These are phyloP conservation scores for Erythrolamprus reginae DNA, from an alignment of 2,113 vertebrate species.

Conservation along the genomic window DNA sequence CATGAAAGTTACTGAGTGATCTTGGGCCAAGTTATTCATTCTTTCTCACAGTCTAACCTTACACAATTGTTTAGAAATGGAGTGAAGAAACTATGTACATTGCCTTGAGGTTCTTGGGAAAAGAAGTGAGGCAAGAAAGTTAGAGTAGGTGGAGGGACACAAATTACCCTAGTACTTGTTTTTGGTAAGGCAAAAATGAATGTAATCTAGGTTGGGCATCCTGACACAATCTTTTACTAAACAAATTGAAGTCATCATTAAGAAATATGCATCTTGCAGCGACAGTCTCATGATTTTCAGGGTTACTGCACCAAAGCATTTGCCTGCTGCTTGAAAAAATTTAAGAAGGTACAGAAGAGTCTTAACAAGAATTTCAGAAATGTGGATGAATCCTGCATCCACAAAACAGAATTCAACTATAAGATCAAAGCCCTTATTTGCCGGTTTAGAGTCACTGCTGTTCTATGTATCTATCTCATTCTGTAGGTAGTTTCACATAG, in stretches of 20 bases:
- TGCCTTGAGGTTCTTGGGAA: background rate
- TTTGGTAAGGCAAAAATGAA: background rate
- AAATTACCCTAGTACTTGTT: background rate
- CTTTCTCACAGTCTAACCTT: background rate
- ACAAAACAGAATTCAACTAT: background rate
- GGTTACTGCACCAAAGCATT: background rate
- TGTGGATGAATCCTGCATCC: background rate
- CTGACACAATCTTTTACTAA: background rate
- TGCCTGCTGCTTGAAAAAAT: background rate
- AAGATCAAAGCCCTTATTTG: background rate
- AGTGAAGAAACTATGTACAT: background rate
- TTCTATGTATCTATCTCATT: background rate
- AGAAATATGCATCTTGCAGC: background rate
- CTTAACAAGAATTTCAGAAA: background rate
- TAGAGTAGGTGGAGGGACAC: background rate
- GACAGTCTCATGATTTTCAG: background rate
- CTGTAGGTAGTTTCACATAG: background rate
- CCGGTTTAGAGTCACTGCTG: background rate
- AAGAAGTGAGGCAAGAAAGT: background rate
- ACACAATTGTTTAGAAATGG: background rate
- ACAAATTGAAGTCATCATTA: background rate
- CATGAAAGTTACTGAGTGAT: background rate
- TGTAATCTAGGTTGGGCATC: background rate
- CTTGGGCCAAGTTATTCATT: background rate
- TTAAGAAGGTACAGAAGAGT: background rate